Evolutionary conservation across 2,888 invertebrate genomes (phyloP).

Genomic region (Phengaris arion): DNA sequence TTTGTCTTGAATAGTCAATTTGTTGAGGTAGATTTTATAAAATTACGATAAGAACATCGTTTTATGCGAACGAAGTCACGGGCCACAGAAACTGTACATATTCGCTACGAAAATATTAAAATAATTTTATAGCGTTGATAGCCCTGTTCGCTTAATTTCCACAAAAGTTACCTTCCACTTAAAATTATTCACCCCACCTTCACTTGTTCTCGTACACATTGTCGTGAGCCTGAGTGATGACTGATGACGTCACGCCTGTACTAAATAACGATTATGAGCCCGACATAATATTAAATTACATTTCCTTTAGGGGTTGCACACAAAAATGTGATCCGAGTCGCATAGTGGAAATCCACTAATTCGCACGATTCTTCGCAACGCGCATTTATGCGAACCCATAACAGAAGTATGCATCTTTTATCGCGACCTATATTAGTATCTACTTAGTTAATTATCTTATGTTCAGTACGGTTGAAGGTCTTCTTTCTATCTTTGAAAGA

Average conservation of each 20-base stretch:
- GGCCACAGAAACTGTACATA: background rate
- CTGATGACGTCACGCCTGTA: slow-evolving; percentile 53
- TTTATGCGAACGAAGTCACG: background rate
- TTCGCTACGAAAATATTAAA: background rate
- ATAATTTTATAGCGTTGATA: background rate
- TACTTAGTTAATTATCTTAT: too few species aligned
- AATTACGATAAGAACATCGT: background rate
- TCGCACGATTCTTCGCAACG: too few species aligned
- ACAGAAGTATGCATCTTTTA: too few species aligned
- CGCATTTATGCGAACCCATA: too few species aligned
- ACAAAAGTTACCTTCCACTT: slow-evolving; percentile 47
- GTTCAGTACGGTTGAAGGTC: too few species aligned
- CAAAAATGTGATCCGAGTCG: background rate
- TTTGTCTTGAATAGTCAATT: too few species aligned
- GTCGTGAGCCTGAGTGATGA: slow-evolving; percentile 67
- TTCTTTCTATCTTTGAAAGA: too few species aligned
- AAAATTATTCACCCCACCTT: slow-evolving; percentile 63
- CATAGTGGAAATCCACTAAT: background rate
- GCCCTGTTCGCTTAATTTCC: slow-evolving; percentile 31
- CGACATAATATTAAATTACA: background rate
- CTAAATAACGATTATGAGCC: slow-evolving; percentile 47
- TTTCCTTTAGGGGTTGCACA: background rate
- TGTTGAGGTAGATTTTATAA: background rate
- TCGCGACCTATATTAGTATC: too few species aligned
- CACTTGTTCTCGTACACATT: slow-evolving; percentile 66